Conservation (phyloP, 2,888 invertebrate species). For the Pandemis corylana region DNA sequence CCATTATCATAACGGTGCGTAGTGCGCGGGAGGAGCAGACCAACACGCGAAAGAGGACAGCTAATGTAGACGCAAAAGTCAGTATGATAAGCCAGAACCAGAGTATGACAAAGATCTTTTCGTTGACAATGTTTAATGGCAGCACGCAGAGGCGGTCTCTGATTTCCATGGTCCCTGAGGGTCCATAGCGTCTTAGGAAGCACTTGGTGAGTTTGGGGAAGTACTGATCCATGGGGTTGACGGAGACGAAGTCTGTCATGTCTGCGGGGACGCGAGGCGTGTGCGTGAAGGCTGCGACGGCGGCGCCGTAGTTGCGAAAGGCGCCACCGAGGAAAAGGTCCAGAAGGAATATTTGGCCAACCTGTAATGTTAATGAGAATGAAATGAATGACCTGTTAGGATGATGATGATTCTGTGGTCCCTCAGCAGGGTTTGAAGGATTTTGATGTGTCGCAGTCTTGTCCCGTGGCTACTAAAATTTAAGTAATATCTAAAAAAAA, state of each 20-base stretch:
- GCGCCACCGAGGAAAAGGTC: slow-evolving; percentile 87
- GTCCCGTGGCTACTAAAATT: no score
- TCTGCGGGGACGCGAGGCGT: slow-evolving; percentile 63
- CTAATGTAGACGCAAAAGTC: slow-evolving; percentile 85
- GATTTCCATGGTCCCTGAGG: slow-evolving; percentile 83
- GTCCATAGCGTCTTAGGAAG: slow-evolving; percentile 84
- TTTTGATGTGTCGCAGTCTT: no score
- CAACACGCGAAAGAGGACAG: slow-evolving; percentile 87
- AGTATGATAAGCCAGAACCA: slow-evolving; percentile 91
- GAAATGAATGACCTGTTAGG: no score
- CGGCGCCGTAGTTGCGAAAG: slow-evolving; percentile 86
- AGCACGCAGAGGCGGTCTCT: slow-evolving; percentile 89
- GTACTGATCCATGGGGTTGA: slow-evolving; percentile 88
- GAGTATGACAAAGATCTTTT: slow-evolving; percentile 90
- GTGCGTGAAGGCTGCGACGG: slow-evolving; percentile 76
- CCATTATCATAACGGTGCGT: slow-evolving; percentile 86
- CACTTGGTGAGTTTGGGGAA: slow-evolving; percentile 90
- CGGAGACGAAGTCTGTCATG: slow-evolving; percentile 66
- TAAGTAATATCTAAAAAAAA: no score
- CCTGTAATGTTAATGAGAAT: slow-evolving; percentile 65
- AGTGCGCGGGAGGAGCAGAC: slow-evolving; percentile 84
- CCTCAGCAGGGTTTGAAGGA: no score
- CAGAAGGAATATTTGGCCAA: slow-evolving; percentile 88
- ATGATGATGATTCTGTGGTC: no score
- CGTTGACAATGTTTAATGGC: slow-evolving; percentile 91